phyloP scores from a whole-genome alignment of 2,888 invertebrate genomes.

The Lycia hirtaria region DNA sequence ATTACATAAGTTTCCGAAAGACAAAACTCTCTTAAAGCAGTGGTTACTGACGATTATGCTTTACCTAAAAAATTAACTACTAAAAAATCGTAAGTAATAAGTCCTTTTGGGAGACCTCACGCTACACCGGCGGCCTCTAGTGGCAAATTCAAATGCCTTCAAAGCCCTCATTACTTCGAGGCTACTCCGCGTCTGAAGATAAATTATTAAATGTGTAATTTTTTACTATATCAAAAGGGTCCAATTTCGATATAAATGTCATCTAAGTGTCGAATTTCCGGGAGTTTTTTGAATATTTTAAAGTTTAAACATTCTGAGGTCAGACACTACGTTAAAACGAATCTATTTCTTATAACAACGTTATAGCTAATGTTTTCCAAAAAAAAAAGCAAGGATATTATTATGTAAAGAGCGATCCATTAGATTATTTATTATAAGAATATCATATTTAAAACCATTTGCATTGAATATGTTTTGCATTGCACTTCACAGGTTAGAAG shows the following conservation, averaged over 20 bases:
- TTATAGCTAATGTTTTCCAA: neutral
- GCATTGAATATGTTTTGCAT: constrained; percentile 21
- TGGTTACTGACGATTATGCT: too few relatives aligned
- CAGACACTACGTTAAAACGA: constrained; percentile 6
- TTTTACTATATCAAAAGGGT: neutral
- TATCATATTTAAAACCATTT: constrained; percentile 1
- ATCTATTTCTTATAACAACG: neutral
- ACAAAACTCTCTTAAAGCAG: too few relatives aligned
- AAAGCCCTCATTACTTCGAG: neutral
- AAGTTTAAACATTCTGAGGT: neutral
- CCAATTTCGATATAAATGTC: too few relatives aligned
- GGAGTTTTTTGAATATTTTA: too few relatives aligned
- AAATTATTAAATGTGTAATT: neutral
- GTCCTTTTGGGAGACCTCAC: too few relatives aligned
- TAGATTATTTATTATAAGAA: neutral
- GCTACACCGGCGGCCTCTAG: too few relatives aligned
- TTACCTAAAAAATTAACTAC: too few relatives aligned
- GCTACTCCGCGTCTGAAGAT: neutral
- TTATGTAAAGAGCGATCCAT: neutral
- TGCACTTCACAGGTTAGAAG: constrained; percentile 3
- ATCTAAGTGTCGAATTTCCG: neutral
- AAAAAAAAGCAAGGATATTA: neutral
- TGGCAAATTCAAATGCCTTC: too few relatives aligned
- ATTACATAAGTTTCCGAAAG: too few relatives aligned
- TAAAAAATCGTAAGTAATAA: too few relatives aligned